A percentile compares a stretch with the other conserved stretches of the same genome.
Evolutionary conservation across 64 coral and sea anemone species (phyloP).

Genomic region (Platygyra sinensis): DNA sequence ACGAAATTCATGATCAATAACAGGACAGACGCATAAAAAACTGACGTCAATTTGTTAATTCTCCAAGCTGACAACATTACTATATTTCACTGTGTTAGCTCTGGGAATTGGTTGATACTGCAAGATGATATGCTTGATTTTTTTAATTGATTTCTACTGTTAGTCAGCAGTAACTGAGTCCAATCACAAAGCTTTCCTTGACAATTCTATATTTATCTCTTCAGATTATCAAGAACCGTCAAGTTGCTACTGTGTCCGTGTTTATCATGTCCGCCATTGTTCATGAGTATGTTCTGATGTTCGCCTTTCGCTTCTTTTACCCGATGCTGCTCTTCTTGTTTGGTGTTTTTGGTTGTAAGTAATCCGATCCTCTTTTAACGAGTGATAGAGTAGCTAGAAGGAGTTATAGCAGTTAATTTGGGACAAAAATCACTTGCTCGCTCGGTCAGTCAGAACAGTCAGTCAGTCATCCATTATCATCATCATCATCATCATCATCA

Average conservation of each 20-base stretch:
- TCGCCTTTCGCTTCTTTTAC: conserved; percentile 90
- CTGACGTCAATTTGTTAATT: too few relatives aligned
- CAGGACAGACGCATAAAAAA: too few relatives aligned
- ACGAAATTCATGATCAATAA: too few relatives aligned
- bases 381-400: neutral
- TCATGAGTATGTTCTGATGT: conserved; percentile 90
- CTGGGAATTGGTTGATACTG: too few relatives aligned
- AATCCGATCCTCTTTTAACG: neutral
- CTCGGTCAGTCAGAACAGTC: too few relatives aligned
- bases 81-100: neutral
- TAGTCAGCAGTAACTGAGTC: neutral
- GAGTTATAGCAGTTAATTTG: neutral
- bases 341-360: conserved; percentile 89
- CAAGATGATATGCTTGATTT: too few relatives aligned
- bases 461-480: too few relatives aligned
- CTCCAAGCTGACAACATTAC: neutral
- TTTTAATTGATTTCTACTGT: too few relatives aligned
- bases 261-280: conserved; percentile 90
- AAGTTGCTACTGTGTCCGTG: conserved; percentile 61
- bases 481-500: too few relatives aligned
- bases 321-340: conserved; percentile 94
- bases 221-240: conserved; percentile 76
- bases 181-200: neutral
- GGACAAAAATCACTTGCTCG: neutral
- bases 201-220: neutral